Percentiles rank a stretch among this genome's conserved stretches.
Conservation (phyloP, 2,888 invertebrate species). For the Lasioglossum morio region DNA sequence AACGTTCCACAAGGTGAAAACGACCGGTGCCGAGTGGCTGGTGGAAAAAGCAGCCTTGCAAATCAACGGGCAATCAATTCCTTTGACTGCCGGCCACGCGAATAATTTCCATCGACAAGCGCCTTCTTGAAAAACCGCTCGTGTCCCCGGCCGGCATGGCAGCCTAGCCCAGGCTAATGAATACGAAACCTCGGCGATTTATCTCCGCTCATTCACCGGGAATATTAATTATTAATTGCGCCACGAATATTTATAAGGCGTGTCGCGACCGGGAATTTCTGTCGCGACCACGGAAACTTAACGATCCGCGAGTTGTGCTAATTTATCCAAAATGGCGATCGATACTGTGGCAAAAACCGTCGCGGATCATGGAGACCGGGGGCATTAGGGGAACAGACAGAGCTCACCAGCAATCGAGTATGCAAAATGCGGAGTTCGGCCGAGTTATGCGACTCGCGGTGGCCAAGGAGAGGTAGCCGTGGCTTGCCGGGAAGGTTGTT, state of each 20-base stretch:
- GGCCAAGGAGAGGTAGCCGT: conserved; percentile 35
- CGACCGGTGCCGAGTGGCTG: conserved; percentile 17
- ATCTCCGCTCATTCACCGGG: conserved; percentile 44
- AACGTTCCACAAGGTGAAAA: conserved; percentile 29
- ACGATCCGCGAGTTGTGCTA: conserved; percentile 53
- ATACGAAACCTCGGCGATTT: conserved; percentile 52
- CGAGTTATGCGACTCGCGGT: conserved; percentile 59
- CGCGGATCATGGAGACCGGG: conserved; percentile 57
- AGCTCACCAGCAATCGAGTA: conserved; percentile 65
- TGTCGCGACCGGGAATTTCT: conserved; percentile 55
- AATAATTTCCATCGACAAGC: conserved; percentile 34
- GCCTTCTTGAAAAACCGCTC: conserved; percentile 9
- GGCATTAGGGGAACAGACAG: conserved; percentile 37
- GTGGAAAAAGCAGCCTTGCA: conserved; percentile 30
- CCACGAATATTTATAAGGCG: conserved; percentile 56
- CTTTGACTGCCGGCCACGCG: conserved; percentile 22
- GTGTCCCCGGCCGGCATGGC: neutral
- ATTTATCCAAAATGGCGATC: conserved; percentile 69
- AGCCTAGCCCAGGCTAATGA: conserved; percentile 24
- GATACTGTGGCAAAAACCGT: conserved; percentile 48
- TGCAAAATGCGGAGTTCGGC: conserved; percentile 66
- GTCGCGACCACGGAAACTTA: conserved; percentile 36
- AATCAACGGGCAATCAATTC: conserved; percentile 33
- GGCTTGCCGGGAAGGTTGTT: conserved; percentile 58
- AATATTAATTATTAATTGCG: conserved; percentile 65